Evolutionary conservation across 1,140 invertebrate species (phyloP).

Genomic region (Solenopsis fugax): DNA sequence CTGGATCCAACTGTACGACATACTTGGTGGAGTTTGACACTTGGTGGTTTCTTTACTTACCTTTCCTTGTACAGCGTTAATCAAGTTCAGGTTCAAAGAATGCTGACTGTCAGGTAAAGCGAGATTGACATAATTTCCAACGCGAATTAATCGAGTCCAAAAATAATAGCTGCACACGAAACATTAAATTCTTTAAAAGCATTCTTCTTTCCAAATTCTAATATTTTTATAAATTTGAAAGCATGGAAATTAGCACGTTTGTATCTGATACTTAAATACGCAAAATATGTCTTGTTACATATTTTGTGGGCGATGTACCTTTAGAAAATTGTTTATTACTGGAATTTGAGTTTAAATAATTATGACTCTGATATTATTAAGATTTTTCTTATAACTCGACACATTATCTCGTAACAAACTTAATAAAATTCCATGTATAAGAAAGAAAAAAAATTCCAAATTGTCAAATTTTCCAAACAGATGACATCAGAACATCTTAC

Average conservation of each 20-base stretch:
- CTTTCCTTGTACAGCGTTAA: slow-evolving; percentile 94
- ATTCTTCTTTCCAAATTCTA: not conserved
- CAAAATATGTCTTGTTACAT: not conserved
- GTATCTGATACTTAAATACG: not conserved
- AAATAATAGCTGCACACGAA: not conserved
- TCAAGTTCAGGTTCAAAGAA: slow-evolving; percentile 88
- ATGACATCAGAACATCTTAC: not conserved
- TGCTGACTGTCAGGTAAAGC: slow-evolving; percentile 80
- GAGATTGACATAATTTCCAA: slow-evolving; percentile 49
- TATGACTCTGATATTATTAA: not conserved
- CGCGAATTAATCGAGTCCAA: not conserved
- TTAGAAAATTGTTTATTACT: not conserved
- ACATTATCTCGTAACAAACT: not conserved
- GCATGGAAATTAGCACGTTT: not conserved
- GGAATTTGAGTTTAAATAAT: not conserved
- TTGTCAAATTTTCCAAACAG: not conserved
- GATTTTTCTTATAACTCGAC: not conserved
- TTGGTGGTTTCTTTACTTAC: slow-evolving; percentile 94
- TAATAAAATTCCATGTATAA: not conserved
- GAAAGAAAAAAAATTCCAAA: not conserved
- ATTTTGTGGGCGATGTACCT: not conserved
- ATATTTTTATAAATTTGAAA: not conserved
- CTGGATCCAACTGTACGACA: slow-evolving; percentile 92
- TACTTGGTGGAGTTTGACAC: slow-evolving; percentile 91
- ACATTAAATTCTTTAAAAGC: not conserved